Base-by-base conservation (phyloP, 2,113 vertebrate species). In the Candoia aspera region DNA sequence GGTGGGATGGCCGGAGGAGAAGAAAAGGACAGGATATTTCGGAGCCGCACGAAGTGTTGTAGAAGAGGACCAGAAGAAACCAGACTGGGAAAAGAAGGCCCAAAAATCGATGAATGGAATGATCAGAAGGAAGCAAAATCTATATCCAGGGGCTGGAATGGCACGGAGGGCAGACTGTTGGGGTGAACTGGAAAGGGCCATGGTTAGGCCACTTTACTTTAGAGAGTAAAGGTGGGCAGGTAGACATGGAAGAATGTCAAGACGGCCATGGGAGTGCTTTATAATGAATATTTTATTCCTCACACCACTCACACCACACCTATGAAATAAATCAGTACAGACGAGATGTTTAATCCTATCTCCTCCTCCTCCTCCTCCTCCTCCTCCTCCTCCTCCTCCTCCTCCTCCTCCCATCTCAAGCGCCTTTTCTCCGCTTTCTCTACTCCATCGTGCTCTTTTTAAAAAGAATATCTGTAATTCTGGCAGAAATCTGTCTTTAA, bases 401-500 rank as follows among this genome's bases (percentile, higher is more conserved):
- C 33, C 12, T 1, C 86, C 11, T 4, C 23, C 8, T 23, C 37
- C 26, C 64, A 54, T 29, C 6, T n/a, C 86, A 79, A 79, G 17
- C 3, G 53, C 53, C 84, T 46, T n/a, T 23, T 54, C 42, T 55
- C 49, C 19, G 33, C 13, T 88, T 29, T 13, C 24, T 5, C 62
- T 46, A 23, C 49, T 88, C 12, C 21, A 49, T 3, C 60, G 33
- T 84, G 24, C 55, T n/a, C 97, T 95, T 96, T 97, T 97, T 96
- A 97, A 96, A 97, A 97, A 97, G 97, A 79, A 97, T 97, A 97
- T 97, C 96, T 97, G 97, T 97, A 97, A 97, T 98, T 98, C 97
- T 98, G 98, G 98, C 98, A 98, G 97, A 97, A 98, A 98, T 97
- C 97, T 98, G 98, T 97, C 97, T 98, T 98, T 98, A 98, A 98